These are phyloP conservation scores for Zosterops lateralis DNA, from an alignment of 2,113 vertebrate genomes.

Conservation along the genomic window DNA sequence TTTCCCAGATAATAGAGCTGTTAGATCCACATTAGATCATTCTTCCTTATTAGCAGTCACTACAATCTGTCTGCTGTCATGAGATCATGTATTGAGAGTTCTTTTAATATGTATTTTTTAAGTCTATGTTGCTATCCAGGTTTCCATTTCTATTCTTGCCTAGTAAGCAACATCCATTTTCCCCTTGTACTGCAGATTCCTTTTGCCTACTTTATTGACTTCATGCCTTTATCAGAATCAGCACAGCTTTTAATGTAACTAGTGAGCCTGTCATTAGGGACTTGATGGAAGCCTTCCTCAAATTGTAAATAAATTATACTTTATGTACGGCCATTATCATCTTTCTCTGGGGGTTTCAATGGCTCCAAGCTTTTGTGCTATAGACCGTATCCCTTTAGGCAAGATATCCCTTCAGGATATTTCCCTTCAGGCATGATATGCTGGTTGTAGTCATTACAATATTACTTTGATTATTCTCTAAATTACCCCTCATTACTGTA, in stretches of 20 bases:
- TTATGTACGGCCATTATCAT: conserved; percentile 53
- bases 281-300: conserved; percentile 51
- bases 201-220: conserved; percentile 48
- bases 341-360: conserved; percentile 57
- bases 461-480: conserved; percentile 63
- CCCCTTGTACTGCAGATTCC: background rate
- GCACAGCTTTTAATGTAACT: conserved; percentile 46
- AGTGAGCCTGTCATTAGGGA: conserved; percentile 53
- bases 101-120: background rate
- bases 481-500: conserved; percentile 52
- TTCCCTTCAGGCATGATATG: conserved; percentile 57
- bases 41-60: background rate
- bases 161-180: background rate
- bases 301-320: conserved; percentile 71
- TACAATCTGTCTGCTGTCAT: background rate
- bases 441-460: conserved; percentile 46
- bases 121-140: background rate
- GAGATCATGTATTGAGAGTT: background rate
- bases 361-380: conserved; percentile 51
- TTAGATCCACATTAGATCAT: background rate
- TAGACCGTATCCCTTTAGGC: conserved; percentile 58
- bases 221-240: conserved; percentile 43
- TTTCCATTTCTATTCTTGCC: background rate
- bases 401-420: conserved; percentile 62
- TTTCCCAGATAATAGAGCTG: background rate